Base-by-base conservation (phyloP, 2,888 invertebrate species). In the Sphaerophoria taeniata region DNA sequence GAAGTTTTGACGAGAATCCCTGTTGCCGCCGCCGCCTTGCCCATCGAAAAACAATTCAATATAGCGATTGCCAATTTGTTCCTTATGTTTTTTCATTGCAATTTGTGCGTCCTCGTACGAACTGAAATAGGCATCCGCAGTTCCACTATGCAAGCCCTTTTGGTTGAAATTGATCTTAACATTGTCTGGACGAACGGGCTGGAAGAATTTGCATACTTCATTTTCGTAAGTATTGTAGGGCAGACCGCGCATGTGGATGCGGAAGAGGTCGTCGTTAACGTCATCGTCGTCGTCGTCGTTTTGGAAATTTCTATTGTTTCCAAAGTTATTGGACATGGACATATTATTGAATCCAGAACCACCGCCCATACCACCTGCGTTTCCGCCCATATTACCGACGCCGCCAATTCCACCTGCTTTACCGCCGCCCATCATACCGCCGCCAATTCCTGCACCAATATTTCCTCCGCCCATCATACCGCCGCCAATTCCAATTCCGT, bases 101-200 rank as follows among this genome's bases (percentile, higher is more conserved):
- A 96, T 93, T 89, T 96, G 95, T 9, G 98, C 98, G 90, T 99
- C 98, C 76, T 98, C 97, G 89, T 98, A 97, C 63, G 96, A 95
- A 49, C 95, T 96, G 90, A 99, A 99, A 90, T 97, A 97, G 0
- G 98, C 98, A 91, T 98, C 98, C 1, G 98, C 98, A 92, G 98
- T 98, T 4, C 99, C 99, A 6, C 98, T 98, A 6, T 98, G 97
- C 79, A 98, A 94, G 12, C 98, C 98, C 88, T 95, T 95, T 90
- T 95, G 96, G 92, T 98, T 98, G 90, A 95, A 95, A 87, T 97
- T 94, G 65, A 98, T 95, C 90, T 96, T 95, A 87, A 98, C 96
- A 90, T 96, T 96, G 51, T 96, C 93, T 3, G 98, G 98, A 71
- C 95, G 94, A 74, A 98, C 93, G 5, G 99, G 99, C 89, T 96